Percentiles rank a stretch among this genome's conserved stretches.
Conservation (phyloP, 1,140 invertebrate species). For the Thaumatotibia leucotreta region DNA sequence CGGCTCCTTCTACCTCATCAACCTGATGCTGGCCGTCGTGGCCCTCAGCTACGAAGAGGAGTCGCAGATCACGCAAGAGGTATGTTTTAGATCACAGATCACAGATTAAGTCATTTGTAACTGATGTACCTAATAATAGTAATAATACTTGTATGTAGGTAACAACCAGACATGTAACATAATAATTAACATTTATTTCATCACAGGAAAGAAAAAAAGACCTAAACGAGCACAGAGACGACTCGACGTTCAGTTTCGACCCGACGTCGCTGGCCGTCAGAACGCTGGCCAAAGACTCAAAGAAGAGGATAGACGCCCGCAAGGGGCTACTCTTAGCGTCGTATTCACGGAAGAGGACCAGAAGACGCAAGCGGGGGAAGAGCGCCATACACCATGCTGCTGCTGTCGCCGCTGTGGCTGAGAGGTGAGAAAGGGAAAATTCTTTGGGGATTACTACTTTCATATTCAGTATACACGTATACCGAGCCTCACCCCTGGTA, state of each 20-base stretch:
- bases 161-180: not conserved
- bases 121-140: no score
- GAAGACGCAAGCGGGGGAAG: slow-evolving; percentile 84
- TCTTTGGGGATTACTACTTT: no score
- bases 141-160: no score
- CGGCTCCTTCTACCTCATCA: slow-evolving; percentile 95
- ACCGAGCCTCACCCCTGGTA: no score
- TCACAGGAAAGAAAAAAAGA: slow-evolving; percentile 88
- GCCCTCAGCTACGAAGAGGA: slow-evolving; percentile 95
- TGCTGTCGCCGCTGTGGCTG: slow-evolving; percentile 51
- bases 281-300: slow-evolving; percentile 86
- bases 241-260: slow-evolving; percentile 94
- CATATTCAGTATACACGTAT: no score
- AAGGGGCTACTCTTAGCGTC: slow-evolving; percentile 87
- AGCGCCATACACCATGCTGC: slow-evolving; percentile 75
- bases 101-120: no score
- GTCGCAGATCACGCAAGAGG: slow-evolving; percentile 93
- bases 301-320: slow-evolving; percentile 86
- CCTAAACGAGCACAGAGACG: slow-evolving; percentile 90
- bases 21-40: slow-evolving; percentile 95
- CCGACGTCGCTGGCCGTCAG: slow-evolving; percentile 89
- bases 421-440: slow-evolving; percentile 37
- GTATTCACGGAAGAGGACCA: slow-evolving; percentile 86
- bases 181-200: not conserved
- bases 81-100: no score